Evolutionary conservation across 2,113 vertebrate genomes (phyloP).

Genomic region (Tragelaphus buxtoni): DNA sequence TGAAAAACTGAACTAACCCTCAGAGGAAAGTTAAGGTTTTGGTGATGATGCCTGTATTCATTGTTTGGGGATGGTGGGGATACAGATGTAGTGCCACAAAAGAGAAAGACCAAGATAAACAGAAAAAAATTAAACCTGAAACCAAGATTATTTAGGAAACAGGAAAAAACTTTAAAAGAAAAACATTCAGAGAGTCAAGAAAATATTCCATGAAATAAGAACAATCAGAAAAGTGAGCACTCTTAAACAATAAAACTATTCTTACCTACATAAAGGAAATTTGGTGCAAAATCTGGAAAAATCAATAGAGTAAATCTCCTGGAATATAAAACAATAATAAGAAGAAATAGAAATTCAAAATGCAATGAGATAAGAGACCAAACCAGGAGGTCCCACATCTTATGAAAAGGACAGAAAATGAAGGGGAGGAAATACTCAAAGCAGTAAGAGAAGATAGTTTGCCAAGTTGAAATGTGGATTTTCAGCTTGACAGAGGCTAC

Average conservation of each 20-base stretch:
- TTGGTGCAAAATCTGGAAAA: slow-evolving; percentile 3
- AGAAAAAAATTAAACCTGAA: neutral
- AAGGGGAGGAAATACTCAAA: neutral
- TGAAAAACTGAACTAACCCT: neutral
- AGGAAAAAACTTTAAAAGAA: neutral
- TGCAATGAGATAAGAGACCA: neutral
- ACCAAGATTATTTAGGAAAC: slow-evolving; percentile 21
- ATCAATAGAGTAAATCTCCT: neutral
- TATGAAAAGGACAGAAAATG: neutral
- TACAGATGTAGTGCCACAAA: neutral
- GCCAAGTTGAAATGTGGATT: neutral
- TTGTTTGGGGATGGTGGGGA: neutral
- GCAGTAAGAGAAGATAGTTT: neutral
- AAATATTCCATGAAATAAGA: slow-evolving; percentile 24
- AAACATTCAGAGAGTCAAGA: neutral
- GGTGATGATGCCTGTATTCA: neutral
- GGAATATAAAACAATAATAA: neutral
- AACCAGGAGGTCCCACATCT: neutral
- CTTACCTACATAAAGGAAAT: neutral
- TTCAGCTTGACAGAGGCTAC: neutral
- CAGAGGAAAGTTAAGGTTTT: neutral
- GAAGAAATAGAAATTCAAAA: slow-evolving; percentile 5
- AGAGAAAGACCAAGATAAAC: neutral
- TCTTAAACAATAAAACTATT: slow-evolving; percentile 24
- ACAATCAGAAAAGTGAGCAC: neutral